Base-by-base conservation (phyloP, 1,140 invertebrate species). In the Orchesella cincta region DNA sequence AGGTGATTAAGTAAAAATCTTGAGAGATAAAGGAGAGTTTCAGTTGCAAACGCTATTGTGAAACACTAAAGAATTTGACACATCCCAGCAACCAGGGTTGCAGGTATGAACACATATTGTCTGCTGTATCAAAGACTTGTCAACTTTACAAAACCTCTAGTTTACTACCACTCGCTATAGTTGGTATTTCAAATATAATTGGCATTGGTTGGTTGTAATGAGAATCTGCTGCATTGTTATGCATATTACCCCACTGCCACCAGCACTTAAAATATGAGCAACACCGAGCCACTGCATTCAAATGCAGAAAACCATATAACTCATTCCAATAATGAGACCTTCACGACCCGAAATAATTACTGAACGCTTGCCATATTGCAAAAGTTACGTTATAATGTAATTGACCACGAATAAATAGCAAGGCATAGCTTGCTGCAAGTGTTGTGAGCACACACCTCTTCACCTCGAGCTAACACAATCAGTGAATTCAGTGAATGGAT, bases 341-440 rank as follows among this genome's bases (percentile, higher is more conserved):
- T 67, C 26, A 67, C 62, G 62, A 31, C 29, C 52, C 52, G 52
- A 67, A 67, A 33, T 67, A 67, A 67, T 67, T 67, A 33, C 31
- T 67, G 14, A 31, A 18, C 39, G 18, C 39, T 46, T 46, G 39
- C 39, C 39, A 8, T 23, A 57, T 57, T 57, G 54, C n/a, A 67
- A 67, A 67, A 67, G 29, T 31, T 57, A n/a, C 23, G 23, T 57
- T 14, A 57, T 57, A 18, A 46, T 46, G 39, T 18, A 18, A 5
- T 5, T 46, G 39, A 46, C 5, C 18, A 46, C 5, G 39, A 46
- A 46, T 46, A 46, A 8, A 46, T 46, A 18, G 5, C 12, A 8
- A 57, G 12, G 54, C 54, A 18, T 23, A 57, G 5, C 26, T 57
- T n/a, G 26, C 26, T 46, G 39, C 39, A 46, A 46, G 39, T 46